Evolutionary conservation across 2,113 vertebrate genomes (phyloP), one percentile per base, ranked within the genome.

Genomic region (Zapornia atra): DNA sequence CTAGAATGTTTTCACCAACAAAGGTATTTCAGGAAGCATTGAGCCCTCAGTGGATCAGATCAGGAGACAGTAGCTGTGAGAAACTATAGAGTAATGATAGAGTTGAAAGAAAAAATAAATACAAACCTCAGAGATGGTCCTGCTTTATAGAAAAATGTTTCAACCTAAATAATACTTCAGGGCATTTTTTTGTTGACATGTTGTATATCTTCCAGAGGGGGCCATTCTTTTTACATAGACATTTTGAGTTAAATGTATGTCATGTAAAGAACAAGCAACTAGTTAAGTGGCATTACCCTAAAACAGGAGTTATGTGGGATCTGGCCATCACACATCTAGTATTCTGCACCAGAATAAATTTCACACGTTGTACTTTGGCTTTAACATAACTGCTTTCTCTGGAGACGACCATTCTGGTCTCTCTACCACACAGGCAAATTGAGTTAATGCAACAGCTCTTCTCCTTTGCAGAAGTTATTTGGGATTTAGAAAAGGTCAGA

Each of bases 401-500:
- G 46, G 46, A 75, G 76, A 86, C 25, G 31, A n/a, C 60, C 36
- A 9, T 69, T 90, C 79, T 83, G 42, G 26, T 69, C 76, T 79
- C 31, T 63, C 56, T 38, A 29, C 48, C 50, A 38, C 31, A 10
- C 11, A 5, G 46, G 11, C 59, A 90, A n/a, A 83, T 77, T 63
- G 73, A 88, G 9, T 88, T 86, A 86, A 63, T 84, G 69, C 54
- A 34, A 29, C 61, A 84, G 73, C 22, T 79, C n/a, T 75, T 90
- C 40, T 82, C 13, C 26, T 79, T 51, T 44, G n/a, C 25, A 36
- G 48, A 82, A 86, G 86, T 93, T 53, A 59, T 75, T 78, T 94
- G 68, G 48, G 88, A 92, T 82, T 91, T 87, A 57, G 64, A 72
- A 94, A 91, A 92, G 69, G 65, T 90, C 77, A 85, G 29, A 38